Percentiles rank a stretch among this genome's conserved stretches.
phyloP scores from a whole-genome alignment of 2,113 vertebrate species.

The Rousettus leschenaultii region DNA sequence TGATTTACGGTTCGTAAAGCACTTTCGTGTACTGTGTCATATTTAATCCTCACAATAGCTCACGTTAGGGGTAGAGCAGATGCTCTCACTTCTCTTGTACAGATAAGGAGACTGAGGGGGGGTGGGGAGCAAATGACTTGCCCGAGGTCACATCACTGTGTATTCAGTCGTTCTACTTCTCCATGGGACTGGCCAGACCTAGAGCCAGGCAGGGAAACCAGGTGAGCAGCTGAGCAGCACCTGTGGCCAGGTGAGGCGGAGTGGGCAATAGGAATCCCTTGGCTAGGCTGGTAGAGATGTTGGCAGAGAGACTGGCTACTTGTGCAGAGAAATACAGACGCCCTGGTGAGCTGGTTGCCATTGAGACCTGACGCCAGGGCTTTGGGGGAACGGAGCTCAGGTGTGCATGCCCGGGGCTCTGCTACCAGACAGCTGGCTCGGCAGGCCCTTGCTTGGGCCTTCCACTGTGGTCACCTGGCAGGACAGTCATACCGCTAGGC shows the following conservation, averaged over 20 bases:
- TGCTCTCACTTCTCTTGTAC: background rate
- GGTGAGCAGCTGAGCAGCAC: background rate
- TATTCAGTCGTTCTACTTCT: background rate
- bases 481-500: background rate
- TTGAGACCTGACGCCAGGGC: background rate
- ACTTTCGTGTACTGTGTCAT: background rate
- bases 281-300: background rate
- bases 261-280: background rate
- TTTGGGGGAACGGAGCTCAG: background rate
- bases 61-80: background rate
- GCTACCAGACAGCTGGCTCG: background rate
- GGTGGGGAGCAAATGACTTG: background rate
- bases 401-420: background rate
- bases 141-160: background rate
- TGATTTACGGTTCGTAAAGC: background rate
- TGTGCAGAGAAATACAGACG: background rate
- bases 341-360: background rate
- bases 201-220: background rate
- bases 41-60: background rate
- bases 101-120: background rate
- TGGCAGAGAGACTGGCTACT: background rate
- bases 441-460: background rate
- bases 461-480: background rate
- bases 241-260: background rate
- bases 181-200: background rate